phyloP scores from a whole-genome alignment of 2,888 invertebrate species.

The Noctua janthe region DNA sequence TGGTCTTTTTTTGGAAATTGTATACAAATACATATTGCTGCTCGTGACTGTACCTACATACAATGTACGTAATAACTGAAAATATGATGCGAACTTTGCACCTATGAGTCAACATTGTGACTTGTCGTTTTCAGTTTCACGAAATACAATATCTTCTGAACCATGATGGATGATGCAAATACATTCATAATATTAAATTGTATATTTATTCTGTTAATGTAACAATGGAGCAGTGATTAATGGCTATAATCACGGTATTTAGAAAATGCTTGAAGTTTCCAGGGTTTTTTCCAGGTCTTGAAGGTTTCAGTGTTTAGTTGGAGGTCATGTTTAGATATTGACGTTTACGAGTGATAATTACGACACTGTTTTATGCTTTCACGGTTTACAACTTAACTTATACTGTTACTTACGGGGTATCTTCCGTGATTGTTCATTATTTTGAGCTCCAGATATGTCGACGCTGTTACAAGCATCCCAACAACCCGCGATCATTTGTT shows the following conservation, averaged over 20 bases:
- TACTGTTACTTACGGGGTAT: too few species aligned
- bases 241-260: not conserved
- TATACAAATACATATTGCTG: too few species aligned
- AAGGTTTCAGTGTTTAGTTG: not conserved
- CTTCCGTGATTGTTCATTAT: too few species aligned
- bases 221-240: not conserved
- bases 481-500: too few species aligned
- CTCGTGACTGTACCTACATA: too few species aligned
- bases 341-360: not conserved
- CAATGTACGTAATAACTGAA: constrained; percentile 18
- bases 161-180: constrained; percentile 11
- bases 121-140: not conserved
- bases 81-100: constrained; percentile 15
- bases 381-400: too few species aligned
- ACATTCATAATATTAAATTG: not conserved
- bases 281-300: not conserved
- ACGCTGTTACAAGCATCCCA: too few species aligned
- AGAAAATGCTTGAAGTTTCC: not conserved
- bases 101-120: constrained; percentile 1
- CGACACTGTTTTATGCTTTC: not conserved
- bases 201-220: constrained; percentile 32
- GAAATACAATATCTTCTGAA: not conserved
- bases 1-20: too few species aligned
- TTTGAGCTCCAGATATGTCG: too few species aligned
- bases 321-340: not conserved